Base-by-base conservation (phyloP, 2,113 vertebrate genomes). In the Alligator mississippiensis region DNA sequence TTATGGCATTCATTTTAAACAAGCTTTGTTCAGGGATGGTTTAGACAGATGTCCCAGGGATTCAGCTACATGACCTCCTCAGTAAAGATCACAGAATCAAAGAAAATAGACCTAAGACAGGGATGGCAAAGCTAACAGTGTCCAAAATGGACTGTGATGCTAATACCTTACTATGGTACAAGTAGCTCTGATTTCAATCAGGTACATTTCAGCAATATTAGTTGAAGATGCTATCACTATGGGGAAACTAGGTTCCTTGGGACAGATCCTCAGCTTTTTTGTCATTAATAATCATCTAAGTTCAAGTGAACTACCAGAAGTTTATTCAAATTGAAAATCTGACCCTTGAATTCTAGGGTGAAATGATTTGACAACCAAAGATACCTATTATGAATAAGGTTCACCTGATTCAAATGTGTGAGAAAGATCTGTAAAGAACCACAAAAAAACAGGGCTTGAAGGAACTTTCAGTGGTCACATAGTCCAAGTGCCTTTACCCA, bases 201-300 rank as follows among this genome's bases (percentile, higher is more conserved):
- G 72, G 54, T 78, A 90, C 68, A 70, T 24, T 85, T 68, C 90
- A 28, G n/a, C 89, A 88, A 90, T 72, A 9, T 88, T 75, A 89
- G 30, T 84, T 30, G 57, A 59, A 92, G 81, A 54, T 82, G 66
- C 30, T 92, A 92, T 82, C 87, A 60, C 62, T 86, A 58, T 1
- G 1, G 75, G 81, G 30, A 79, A 94, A 87, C 84, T 54, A 92
- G 64, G 59, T 55, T 88, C 22, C 24, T 85, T 64, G 9, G 1
- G 12, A 25, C 90, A 75, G 90, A 68, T 18, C 61, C 38, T 38
- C 70, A 90, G 19, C 75, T 80, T 62, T 25, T 62, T 10, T 62
- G 25, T 25, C 25, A 7, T 55, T 80, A 93, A 88, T 95, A 12
- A 25, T 94, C 55, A 72, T 12, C n/a, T 88, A 70, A 66, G 28